Base-by-base conservation (phyloP, 2,888 invertebrate species). In the Hermaeophaga mercurialis region DNA sequence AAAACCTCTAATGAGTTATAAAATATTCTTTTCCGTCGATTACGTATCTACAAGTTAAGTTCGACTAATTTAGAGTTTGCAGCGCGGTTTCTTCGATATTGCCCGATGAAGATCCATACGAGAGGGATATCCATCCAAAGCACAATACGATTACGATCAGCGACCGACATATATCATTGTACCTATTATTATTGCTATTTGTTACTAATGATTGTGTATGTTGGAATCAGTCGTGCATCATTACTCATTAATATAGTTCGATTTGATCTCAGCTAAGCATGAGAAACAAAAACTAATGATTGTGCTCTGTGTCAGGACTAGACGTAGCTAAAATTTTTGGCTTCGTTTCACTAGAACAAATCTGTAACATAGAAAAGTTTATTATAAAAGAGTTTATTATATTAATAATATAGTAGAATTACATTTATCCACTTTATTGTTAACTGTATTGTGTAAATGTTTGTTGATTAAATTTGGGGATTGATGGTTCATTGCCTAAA, bases 131-230 rank as follows among this genome's bases (percentile, higher is more conserved):
- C 36, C 56, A 57, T 61, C 61, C 61, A 52, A 61, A 47, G 67
- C 69, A 70, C 70, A 73, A 72, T 73, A 70, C 67, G 75, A 75
- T 76, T 75, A 75, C 67, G 71, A 76, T 76, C 76, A 64, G 66
- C 68, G 66, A 64, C 63, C 75, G 75, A 73, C 77, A 78, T 78
- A 78, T 77, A 78, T 78, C 77, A 77, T 77, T 77, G 74, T 68
- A 67, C 70, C 74, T 74, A 76, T 77, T 77, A 77, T 77, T 77
- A 76, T 77, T 77, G 76, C 77, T 76, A 76, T 77, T 77, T 77
- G 75, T 77, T 77, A 78, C 77, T 77, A 78, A 78, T 78, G 78
- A 77, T 76, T 77, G 76, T 77, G 75, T 77, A 75, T 77, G 77
- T 74, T 73, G 74, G 76, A 73, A 74, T 76, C 75, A 73, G 76